Base-by-base conservation (phyloP, 2,113 vertebrate species). In the Ptychochromis oligacanthus region DNA sequence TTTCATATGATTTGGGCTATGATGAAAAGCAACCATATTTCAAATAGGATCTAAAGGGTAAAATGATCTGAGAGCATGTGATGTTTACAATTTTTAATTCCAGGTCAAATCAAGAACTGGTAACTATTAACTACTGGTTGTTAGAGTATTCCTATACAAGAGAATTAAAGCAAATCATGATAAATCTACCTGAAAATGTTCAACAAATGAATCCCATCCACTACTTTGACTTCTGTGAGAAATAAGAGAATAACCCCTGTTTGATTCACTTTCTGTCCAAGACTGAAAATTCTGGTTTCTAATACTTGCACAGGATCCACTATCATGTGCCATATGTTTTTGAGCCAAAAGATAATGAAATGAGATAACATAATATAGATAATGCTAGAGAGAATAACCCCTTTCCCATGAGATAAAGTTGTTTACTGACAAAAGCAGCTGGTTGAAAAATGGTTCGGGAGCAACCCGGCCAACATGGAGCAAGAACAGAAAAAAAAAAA, bases 391-490 rank as follows among this genome's bases (percentile, higher is more conserved):
- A 90, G 88, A 93, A 93, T 90, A 93, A 91, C 87, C 86, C 80
- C 85, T 55, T 85, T 86, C 87, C 91, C 70, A 36, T 24, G 89
- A 91, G 93, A 94, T 94, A 94, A 92, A 90, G 88, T 84, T 92
- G 91, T 93, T 93, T 90, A 91, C 88, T 91, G 87, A 92, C 91
- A 90, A 93, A 89, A 89, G 93, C 72, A 79, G 67, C 91, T 82
- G 77, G 85, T 91, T 88, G 81, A 93, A 92, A 92, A 94, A 94
- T 91, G 85, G 86, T 91, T 83, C 1, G 7, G 77, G 80, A 89
- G 75, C 12, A 52, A 85, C 87, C 38, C 9, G 43, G 79, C 79
- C 85, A 90, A 77, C 70, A 64, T n/a, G 13, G 34, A 81, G 57
- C 11, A 40, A 22, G 78, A 54, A 79, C 72, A 0, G 12, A 36